Evolutionary conservation across 2,888 invertebrate species (phyloP).

Genomic region (Eupsilia transversa): DNA sequence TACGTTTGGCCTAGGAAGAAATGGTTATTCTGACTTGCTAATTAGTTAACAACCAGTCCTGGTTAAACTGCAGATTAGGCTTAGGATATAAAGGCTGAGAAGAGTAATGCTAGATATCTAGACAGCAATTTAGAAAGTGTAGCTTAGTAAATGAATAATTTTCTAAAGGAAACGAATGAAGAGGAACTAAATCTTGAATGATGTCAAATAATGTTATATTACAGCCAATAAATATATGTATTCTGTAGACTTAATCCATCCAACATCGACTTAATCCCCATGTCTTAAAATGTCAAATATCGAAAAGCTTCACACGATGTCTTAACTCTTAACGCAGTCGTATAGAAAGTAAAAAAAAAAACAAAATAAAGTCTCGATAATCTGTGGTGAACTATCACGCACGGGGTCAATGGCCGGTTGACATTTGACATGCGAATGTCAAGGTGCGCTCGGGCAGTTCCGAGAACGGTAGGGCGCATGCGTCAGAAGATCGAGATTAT

Average conservation of each 20-base stretch:
- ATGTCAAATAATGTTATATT: slow-evolving; percentile 28
- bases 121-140: slow-evolving; percentile 31
- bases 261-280: slow-evolving; percentile 26
- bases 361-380: slow-evolving; percentile 67
- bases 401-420: slow-evolving; percentile 83
- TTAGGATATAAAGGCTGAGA: slow-evolving; percentile 9
- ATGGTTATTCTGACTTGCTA: slow-evolving; percentile 15
- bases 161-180: not conserved
- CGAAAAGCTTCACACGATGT: slow-evolving; percentile 37
- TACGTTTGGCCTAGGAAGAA: slow-evolving; percentile 36
- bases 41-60: slow-evolving; percentile 31
- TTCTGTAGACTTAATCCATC: slow-evolving; percentile 7
- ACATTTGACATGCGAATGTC: slow-evolving; percentile 90
- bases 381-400: slow-evolving; percentile 81
- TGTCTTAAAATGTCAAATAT: slow-evolving; percentile 51
- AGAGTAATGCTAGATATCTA: slow-evolving; percentile 28
- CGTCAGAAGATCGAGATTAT: slow-evolving; percentile 68
- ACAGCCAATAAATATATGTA: slow-evolving; percentile 8
- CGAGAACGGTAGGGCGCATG: slow-evolving; percentile 70
- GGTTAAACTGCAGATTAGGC: slow-evolving; percentile 8
- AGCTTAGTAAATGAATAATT: not conserved
- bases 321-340: slow-evolving; percentile 45
- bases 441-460: slow-evolving; percentile 80
- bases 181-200: not conserved
- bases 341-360: slow-evolving; percentile 64